Conservation (phyloP, 2,888 invertebrate species). For the Congeria kusceri region DNA sequence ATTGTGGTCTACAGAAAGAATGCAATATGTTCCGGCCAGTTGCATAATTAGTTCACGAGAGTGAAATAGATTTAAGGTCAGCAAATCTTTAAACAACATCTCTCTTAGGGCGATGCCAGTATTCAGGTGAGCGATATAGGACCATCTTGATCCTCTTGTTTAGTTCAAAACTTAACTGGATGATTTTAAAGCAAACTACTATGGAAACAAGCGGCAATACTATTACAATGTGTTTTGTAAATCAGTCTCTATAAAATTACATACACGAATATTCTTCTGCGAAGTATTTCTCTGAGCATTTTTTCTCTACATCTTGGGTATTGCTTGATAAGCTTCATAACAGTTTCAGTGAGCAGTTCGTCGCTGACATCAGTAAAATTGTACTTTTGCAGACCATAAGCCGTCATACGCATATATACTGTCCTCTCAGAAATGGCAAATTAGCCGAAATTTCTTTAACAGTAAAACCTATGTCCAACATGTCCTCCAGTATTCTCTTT, state of each 20-base stretch:
- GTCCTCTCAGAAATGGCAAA: slow-evolving; percentile 28
- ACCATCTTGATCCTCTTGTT: no score
- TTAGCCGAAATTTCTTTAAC: slow-evolving; percentile 15
- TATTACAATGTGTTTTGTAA: no score
- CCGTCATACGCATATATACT: slow-evolving; percentile 19
- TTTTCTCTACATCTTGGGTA: slow-evolving; percentile 21
- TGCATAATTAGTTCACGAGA: no score
- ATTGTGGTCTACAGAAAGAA: no score
- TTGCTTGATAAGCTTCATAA: slow-evolving; percentile 8
- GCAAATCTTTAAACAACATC: no score
- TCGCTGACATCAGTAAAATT: slow-evolving; percentile 22
- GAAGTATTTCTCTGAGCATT: slow-evolving; percentile 10
- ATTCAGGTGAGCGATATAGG: no score
- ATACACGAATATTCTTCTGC: slow-evolving; percentile 14
- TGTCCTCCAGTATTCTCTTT: slow-evolving; percentile 7
- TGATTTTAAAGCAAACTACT: no score
- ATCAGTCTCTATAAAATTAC: neutral
- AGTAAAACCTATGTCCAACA: slow-evolving; percentile 25
- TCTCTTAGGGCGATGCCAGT: no score
- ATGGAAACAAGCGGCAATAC: no score
- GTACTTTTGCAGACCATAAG: slow-evolving; percentile 17
- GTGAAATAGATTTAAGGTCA: no score
- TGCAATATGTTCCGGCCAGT: no score
- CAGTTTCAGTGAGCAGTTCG: slow-evolving; percentile 3
- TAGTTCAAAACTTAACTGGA: no score